A percentile compares a stretch with the other conserved stretches of the same genome.
These are phyloP conservation scores for Salticus scenicus DNA, from an alignment of 2,888 invertebrate genomes.

Conservation along the genomic window DNA sequence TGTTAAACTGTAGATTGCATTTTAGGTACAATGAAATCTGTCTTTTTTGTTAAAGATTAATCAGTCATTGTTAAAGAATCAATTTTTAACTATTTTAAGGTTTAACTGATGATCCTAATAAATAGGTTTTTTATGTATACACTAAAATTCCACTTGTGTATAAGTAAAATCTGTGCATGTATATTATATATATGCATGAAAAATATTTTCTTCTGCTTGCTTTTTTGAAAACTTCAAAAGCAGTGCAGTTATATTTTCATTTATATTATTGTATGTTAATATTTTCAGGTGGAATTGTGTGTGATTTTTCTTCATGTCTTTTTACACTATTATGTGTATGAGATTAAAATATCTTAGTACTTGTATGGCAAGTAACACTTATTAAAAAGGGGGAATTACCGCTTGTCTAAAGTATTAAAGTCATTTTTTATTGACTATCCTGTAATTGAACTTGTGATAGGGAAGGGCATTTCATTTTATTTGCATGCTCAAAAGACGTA, in stretches of 20 bases:
- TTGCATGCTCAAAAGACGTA: not conserved
- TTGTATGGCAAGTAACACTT: slow-evolving; percentile 18
- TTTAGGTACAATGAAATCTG: slow-evolving; percentile 6
- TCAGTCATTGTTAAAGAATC: not conserved
- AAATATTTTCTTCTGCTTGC: not conserved
- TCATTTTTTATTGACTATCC: not conserved
- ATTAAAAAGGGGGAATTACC: not conserved
- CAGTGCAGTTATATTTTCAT: slow-evolving; percentile 11
- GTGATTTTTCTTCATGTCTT: not conserved
- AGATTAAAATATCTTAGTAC: slow-evolving; percentile 15
- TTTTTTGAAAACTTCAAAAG: not conserved
- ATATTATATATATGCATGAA: slow-evolving; percentile 7
- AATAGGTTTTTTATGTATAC: not conserved
- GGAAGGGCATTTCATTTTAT: not conserved
- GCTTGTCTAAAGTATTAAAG: slow-evolving; percentile 12
- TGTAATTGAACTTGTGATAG: slow-evolving; percentile 13
- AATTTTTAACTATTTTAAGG: slow-evolving; percentile 9
- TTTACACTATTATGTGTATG: slow-evolving; percentile 20
- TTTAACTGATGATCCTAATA: not conserved
- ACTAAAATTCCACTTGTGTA: not conserved
- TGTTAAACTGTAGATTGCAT: not conserved
- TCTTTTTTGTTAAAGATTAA: not conserved
- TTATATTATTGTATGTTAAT: not conserved
- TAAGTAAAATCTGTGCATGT: not conserved
- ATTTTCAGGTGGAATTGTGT: not conserved